A percentile compares a stretch with the other conserved stretches of the same genome.
These are phyloP conservation scores for Seriola quinqueradiata DNA, from an alignment of 2,113 vertebrate genomes.

Conservation along the genomic window DNA sequence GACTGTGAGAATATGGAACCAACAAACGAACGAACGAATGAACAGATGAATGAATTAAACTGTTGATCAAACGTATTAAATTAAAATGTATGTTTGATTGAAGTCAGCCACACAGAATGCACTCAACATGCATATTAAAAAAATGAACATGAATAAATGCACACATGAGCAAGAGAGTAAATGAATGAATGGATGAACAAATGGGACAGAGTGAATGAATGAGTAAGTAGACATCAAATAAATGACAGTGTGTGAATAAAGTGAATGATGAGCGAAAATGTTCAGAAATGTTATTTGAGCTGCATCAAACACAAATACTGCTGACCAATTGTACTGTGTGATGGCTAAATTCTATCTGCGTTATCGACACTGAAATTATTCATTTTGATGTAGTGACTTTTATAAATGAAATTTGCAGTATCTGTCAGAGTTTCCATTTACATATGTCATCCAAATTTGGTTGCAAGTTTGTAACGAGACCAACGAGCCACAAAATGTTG, in stretches of 20 bases:
- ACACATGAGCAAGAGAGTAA: conserved; percentile 13
- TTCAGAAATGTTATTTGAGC: conserved; percentile 34
- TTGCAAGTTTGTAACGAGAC: conserved; percentile 51
- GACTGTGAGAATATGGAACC: conserved; percentile 39
- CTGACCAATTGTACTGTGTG: not conserved
- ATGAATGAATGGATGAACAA: conserved; percentile 55
- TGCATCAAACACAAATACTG: not conserved
- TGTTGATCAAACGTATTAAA: conserved; percentile 63
- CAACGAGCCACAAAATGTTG: conserved; percentile 73
- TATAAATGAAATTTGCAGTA: too few species aligned
- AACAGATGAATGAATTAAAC: conserved; percentile 69
- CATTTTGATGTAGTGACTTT: too few species aligned
- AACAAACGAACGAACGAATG: conserved; percentile 9
- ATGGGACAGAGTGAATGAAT: conserved; percentile 29
- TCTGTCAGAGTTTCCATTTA: not conserved
- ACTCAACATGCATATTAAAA: conserved; percentile 35
- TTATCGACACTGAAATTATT: too few species aligned
- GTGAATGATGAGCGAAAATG: not conserved
- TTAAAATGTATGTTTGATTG: conserved; percentile 72
- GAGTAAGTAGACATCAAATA: conserved; percentile 8
- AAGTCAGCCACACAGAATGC: conserved; percentile 43
- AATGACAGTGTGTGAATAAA: not conserved
- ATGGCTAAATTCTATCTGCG: not conserved
- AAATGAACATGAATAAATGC: conserved; percentile 43
- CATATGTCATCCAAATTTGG: not conserved